Conservation (phyloP, 2,113 vertebrate genomes). For the Eubucco bourcierii region DNA sequence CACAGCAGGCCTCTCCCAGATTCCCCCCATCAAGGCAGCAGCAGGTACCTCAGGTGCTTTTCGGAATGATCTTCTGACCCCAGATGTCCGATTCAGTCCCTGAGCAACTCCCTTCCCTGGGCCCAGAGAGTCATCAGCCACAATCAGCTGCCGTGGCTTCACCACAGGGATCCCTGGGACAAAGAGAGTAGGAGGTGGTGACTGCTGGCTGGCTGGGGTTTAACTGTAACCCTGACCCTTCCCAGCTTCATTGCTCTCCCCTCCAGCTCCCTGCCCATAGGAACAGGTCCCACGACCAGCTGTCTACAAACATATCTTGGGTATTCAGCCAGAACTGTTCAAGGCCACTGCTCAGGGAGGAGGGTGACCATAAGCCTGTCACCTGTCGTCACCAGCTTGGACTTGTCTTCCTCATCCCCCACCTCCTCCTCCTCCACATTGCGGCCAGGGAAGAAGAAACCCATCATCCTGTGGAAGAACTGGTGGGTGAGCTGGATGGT, state of each 20-base stretch:
- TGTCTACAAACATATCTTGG: not conserved
- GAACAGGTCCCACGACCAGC: not conserved
- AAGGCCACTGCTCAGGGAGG: not conserved
- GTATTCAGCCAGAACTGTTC: not conserved
- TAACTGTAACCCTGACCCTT: not conserved
- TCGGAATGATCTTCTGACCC: slow-evolving; percentile 95
- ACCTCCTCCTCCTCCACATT: slow-evolving; percentile 96
- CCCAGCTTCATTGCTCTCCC: not conserved
- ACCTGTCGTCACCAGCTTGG: slow-evolving; percentile 96
- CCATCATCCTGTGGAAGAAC: slow-evolving; percentile 99
- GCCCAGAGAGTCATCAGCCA: slow-evolving; percentile 89
- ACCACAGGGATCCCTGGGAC: slow-evolving; percentile 88
- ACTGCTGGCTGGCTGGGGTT: not conserved
- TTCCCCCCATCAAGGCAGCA: not conserved
- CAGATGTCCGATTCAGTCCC: slow-evolving; percentile 90
- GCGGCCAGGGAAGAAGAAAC: slow-evolving; percentile 96
- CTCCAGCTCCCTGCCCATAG: not conserved
- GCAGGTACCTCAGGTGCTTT: slow-evolving; percentile 90
- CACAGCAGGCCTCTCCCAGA: not conserved
- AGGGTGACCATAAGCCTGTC: not conserved
- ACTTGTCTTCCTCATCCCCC: slow-evolving; percentile 97
- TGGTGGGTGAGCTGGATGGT: slow-evolving; percentile 98
- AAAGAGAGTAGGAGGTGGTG: not conserved
- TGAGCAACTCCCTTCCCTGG: slow-evolving; percentile 91
- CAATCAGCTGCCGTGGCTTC: slow-evolving; percentile 87